These are phyloP conservation scores for Heliocidaris tuberculata DNA, from an alignment of 35 echinoderm and acorn worm genomes.

Conservation along the genomic window DNA sequence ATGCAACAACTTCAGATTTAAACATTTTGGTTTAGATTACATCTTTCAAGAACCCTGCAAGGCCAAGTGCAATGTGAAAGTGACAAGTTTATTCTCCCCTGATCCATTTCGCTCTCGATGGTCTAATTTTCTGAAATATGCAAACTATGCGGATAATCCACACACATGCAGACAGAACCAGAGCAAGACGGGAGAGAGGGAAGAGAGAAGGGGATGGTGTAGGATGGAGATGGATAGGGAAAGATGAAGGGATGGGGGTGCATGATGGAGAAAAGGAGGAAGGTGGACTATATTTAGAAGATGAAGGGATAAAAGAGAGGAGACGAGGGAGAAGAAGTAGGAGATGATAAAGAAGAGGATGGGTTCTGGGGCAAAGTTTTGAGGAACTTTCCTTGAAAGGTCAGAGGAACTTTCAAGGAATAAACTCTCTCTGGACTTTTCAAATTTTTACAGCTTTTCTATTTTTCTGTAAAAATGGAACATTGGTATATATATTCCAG, in stretches of 20 bases:
- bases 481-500: too few species aligned
- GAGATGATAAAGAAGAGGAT: not conserved
- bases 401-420: too few species aligned
- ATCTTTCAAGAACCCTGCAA: not conserved
- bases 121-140: conserved; percentile 50
- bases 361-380: not conserved
- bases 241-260: not conserved
- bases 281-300: not conserved
- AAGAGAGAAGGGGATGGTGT: not conserved
- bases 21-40: not conserved
- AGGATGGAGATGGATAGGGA: not conserved
- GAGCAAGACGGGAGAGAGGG: not conserved
- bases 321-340: too few species aligned
- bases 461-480: too few species aligned
- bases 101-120: not conserved
- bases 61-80: conserved; percentile 10
- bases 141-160: conserved; percentile 44
- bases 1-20: not conserved
- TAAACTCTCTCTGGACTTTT: too few species aligned
- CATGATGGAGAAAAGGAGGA: not conserved
- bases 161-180: not conserved
- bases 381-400: not conserved
- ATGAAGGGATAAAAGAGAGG: not conserved
- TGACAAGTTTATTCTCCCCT: conserved; percentile 20
- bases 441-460: too few species aligned